Conservation (phyloP, 2,888 invertebrate species). For the Heliconius ethilla region DNA sequence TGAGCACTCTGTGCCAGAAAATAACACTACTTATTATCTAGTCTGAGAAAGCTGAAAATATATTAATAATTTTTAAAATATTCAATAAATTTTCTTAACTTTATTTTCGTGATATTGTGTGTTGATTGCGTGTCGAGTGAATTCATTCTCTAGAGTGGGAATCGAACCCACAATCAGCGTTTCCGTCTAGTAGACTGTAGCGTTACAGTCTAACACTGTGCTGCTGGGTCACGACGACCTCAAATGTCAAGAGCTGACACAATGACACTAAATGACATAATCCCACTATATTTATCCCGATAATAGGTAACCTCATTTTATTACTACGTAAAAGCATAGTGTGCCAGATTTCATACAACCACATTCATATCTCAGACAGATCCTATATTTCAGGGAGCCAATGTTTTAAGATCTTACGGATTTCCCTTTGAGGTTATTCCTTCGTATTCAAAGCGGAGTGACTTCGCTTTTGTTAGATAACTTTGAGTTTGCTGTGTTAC, state of each 20-base stretch:
- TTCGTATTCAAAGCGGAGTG: conserved; percentile 36
- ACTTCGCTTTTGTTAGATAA: conserved; percentile 38
- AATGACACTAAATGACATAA: neutral
- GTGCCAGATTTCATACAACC: conserved; percentile 31
- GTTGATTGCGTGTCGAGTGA: no score
- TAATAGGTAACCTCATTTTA: neutral
- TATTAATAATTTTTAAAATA: no score
- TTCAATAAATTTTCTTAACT: no score
- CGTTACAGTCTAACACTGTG: no score
- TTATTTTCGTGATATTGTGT: no score
- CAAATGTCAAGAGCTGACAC: neutral
- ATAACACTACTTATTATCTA: no score
- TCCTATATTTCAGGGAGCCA: conserved; percentile 50
- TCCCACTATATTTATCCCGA: neutral
- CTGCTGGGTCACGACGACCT: no score
- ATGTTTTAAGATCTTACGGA: conserved; percentile 46
- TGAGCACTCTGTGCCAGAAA: no score
- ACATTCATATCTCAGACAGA: conserved; percentile 48
- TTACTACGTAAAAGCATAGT: conserved; percentile 36
- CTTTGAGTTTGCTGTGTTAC: conserved; percentile 21
- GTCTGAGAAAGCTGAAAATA: no score
- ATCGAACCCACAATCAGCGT: no score
- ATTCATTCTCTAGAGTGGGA: no score
- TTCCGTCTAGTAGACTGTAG: no score
- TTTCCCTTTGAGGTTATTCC: conserved; percentile 43